Base-by-base conservation (phyloP, 2,888 invertebrate species). In the Sussaba pulchella region DNA sequence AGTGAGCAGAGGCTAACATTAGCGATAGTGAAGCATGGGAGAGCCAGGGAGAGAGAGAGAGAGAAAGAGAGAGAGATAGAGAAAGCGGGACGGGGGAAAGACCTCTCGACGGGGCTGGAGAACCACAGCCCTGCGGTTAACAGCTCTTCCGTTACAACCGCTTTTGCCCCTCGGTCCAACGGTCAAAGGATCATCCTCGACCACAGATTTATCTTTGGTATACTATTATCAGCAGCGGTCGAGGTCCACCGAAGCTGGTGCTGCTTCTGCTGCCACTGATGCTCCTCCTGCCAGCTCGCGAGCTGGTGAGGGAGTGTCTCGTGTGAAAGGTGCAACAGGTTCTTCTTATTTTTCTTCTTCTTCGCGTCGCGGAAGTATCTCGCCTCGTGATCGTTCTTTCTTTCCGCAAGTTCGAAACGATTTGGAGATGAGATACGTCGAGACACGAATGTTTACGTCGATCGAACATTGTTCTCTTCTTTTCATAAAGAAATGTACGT, bases 131-230 rank as follows among this genome's bases (percentile, higher is more conserved):
- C 76, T 64, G 80, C 72, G 80, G 80, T 80, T 76, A 76, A 76
- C 76, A 80, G 80, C 76, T 80, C 80, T 76, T 76, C 80, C 80
- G 72, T 80, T 69, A 69, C 66, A 26, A 41, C 50, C 47, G 67
- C 63, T 69, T 76, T 66, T 61, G 41, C 14, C 54, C 52, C 67
- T 50, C 6, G 61, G 54, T 72, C 76, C 76, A 80, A 80, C 80
- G 80, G 80, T 80, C 80, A 80, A 80, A 80, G 80, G 80, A 76
- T 80, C 76, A 80, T 80, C 80, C 76, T 52, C 76, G 80, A 80
- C 80, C 80, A 75, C 80, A 80, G 72, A 80, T 80, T 80, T 80
- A 80, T 80, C 80, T 76, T 69, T 63, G 80, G 72, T 72, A 69
- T 72, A 72, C 75, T 72, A 80, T 80, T 80, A 76, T 80, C 80